These are phyloP conservation scores for Drosophila trichaetosa DNA, from an alignment of 2,888 invertebrate genomes.

Conservation along the genomic window DNA sequence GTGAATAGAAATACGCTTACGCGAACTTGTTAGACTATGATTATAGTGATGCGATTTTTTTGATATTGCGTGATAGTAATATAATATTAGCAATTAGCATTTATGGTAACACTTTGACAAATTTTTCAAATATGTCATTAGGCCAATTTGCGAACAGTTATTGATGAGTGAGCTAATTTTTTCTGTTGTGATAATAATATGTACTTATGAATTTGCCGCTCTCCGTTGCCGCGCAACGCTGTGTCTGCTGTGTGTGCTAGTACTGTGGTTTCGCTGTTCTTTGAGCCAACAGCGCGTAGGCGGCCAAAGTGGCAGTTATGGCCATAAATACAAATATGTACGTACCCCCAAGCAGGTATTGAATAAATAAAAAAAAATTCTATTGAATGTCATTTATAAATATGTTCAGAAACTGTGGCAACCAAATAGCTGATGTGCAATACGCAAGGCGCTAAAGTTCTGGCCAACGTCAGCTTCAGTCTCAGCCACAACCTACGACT, in stretches of 20 bases:
- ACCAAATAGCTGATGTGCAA: slow-evolving; percentile 66
- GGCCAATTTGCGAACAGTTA: slow-evolving; percentile 6
- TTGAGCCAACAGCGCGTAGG: slow-evolving; percentile 60
- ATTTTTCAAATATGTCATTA: slow-evolving; percentile 9
- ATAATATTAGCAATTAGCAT: slow-evolving; percentile 6
- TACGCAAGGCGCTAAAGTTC: slow-evolving; percentile 41
- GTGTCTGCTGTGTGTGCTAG: slow-evolving; percentile 18
- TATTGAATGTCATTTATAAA: slow-evolving; percentile 68
- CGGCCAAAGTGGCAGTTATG: slow-evolving; percentile 77
- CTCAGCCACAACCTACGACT: slow-evolving; percentile 49
- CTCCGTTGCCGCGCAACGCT: slow-evolving; percentile 12
- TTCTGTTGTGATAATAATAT: slow-evolving; percentile 16
- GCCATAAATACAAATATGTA: slow-evolving; percentile 77
- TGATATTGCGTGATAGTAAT: slow-evolving; percentile 37
- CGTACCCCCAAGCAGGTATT: slow-evolving; percentile 73
- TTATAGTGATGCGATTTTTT: slow-evolving; percentile 26
- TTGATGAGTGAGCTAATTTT: slow-evolving; percentile 31
- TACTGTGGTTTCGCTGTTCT: slow-evolving; percentile 50
- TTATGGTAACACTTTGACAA: background rate
- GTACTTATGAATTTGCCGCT: slow-evolving; percentile 24
- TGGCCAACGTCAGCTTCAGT: slow-evolving; percentile 36
- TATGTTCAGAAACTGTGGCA: slow-evolving; percentile 54
- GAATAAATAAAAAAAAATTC: slow-evolving; percentile 57
- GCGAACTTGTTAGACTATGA: slow-evolving; percentile 20
- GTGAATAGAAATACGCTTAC: slow-evolving; percentile 29